Evolutionary conservation across 1,140 invertebrate species (phyloP).

Genomic region (Lucilia sericata): DNA sequence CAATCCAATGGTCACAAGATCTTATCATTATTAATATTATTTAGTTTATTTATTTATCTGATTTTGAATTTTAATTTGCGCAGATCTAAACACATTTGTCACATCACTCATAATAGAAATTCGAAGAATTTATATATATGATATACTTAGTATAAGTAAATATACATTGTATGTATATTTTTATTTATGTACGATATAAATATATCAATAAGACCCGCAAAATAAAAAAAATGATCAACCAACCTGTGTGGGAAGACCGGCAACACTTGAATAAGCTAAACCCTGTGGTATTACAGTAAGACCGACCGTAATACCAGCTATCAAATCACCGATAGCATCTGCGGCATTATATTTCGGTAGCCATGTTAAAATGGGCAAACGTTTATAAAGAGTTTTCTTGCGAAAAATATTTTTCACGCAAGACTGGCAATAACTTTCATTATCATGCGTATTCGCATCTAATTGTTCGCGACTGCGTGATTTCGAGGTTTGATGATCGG

Average conservation of each 20-base stretch:
- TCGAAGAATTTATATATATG: no score
- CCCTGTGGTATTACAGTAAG: conserved; percentile 87
- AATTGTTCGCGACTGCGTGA: conserved; percentile 57
- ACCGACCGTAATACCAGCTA: conserved; percentile 89
- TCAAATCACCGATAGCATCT: conserved; percentile 77
- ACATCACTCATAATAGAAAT: background rate
- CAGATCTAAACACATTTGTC: conserved; percentile 6
- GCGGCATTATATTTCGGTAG: conserved; percentile 77
- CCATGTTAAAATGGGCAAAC: conserved; percentile 81
- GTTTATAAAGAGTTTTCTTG: conserved; percentile 77
- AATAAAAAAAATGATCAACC: conserved; percentile 4
- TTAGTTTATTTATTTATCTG: background rate
- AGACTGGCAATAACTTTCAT: conserved; percentile 51
- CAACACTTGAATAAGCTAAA: conserved; percentile 87
- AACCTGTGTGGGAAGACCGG: conserved; percentile 78
- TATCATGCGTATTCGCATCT: conserved; percentile 52
- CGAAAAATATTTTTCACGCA: conserved; percentile 54
- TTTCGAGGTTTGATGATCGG: conserved; percentile 63
- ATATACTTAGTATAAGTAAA: no score
- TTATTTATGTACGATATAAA: no score
- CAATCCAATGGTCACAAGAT: conserved; percentile 8
- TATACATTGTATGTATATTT: no score
- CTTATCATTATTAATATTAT: background rate
- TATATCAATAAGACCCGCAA: no score
- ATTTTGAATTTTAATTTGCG: background rate